Evolutionary conservation across 2,113 vertebrate genomes (phyloP).

Genomic region (Arenaria interpres): DNA sequence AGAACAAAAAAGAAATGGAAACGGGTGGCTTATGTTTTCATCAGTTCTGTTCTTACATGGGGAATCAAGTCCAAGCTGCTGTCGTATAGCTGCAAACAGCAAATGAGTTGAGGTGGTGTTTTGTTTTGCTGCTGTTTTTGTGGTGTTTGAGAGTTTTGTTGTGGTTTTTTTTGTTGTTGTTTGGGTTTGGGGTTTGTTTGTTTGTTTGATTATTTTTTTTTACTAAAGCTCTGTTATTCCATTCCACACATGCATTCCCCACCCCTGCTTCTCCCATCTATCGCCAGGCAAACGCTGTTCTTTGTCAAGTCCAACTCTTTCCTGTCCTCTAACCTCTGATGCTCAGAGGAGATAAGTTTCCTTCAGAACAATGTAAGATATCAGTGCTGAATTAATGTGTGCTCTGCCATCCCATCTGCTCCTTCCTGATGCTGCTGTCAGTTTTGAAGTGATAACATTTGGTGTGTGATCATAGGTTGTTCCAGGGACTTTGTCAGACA

Average conservation of each 20-base stretch:
- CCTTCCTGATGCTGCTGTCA: neutral
- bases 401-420: neutral
- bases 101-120: neutral
- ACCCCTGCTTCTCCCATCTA: neutral
- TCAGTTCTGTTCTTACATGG: neutral
- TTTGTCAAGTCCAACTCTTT: neutral
- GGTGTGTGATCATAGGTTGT: neutral
- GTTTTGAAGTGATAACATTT: neutral
- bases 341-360: neutral
- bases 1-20: neutral
- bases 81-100: neutral
- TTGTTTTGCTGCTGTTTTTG: neutral
- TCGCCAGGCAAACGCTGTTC: neutral
- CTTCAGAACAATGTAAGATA: neutral
- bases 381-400: neutral
- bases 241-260: neutral
- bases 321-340: neutral
- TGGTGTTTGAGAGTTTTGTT: neutral
- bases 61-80: neutral
- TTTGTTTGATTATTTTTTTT: neutral
- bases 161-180: neutral
- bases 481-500: neutral
- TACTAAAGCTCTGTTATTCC: neutral
- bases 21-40: neutral
- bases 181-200: neutral